phyloP scores from a whole-genome alignment of 2,113 vertebrate species.

The Strix aluco region DNA sequence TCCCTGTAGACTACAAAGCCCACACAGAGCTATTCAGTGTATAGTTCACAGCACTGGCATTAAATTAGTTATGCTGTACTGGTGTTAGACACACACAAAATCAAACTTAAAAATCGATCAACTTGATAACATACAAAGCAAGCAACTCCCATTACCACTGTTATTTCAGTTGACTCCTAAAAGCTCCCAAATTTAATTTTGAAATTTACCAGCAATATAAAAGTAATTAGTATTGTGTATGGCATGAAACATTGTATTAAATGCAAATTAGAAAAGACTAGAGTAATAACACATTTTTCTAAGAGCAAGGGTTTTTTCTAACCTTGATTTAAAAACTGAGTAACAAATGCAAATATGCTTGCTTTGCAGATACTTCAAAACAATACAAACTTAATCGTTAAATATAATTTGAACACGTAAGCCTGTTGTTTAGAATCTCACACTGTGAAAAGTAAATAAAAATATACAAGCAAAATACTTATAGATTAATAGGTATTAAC shows the following conservation, averaged over 20 bases:
- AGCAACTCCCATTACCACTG: conserved; percentile 65
- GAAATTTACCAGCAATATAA: conserved; percentile 53
- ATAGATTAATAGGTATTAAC: background rate
- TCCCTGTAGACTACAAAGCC: conserved; percentile 95
- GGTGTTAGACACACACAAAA: conserved; percentile 77
- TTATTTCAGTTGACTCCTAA: conserved; percentile 46
- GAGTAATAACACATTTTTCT: background rate
- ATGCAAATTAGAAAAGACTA: conserved; percentile 38
- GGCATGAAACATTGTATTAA: conserved; percentile 38
- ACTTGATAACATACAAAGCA: conserved; percentile 79
- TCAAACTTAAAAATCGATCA: conserved; percentile 82
- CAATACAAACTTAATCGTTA: background rate
- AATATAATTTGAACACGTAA: background rate
- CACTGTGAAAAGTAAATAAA: conserved; percentile 1
- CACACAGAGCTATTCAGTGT: conserved; percentile 92
- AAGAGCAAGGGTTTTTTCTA: conserved; percentile 11
- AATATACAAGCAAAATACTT: background rate
- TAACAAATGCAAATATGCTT: background rate
- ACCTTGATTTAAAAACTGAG: background rate
- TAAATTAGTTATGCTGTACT: conserved; percentile 89
- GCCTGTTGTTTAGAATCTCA: background rate
- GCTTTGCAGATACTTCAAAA: background rate
- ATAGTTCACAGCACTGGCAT: conserved; percentile 95
- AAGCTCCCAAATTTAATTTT: conserved; percentile 56
- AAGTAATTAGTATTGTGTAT: conserved; percentile 51